Conservation (phyloP, 1,140 invertebrate genomes). For the Drosophila pallidifrons region DNA sequence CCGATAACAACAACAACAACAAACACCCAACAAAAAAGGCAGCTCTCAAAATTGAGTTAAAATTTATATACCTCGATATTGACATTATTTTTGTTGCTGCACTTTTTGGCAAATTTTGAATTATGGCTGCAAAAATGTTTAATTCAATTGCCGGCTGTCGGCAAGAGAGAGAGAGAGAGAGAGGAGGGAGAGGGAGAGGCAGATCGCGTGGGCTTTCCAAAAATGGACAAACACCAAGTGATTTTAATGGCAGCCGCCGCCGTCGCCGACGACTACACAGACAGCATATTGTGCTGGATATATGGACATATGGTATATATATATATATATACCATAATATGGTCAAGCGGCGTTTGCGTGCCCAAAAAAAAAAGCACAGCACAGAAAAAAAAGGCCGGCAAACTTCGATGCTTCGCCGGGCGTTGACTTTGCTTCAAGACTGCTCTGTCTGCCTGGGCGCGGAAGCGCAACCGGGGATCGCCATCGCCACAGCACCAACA, state of each 20-base stretch:
- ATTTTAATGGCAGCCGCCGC: constrained; percentile 65
- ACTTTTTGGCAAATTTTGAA: constrained; percentile 72
- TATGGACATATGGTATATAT: constrained; percentile 19
- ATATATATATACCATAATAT: constrained; percentile 16
- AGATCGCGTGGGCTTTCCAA: constrained; percentile 71
- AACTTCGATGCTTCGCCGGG: constrained; percentile 51
- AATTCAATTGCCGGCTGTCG: constrained; percentile 62
- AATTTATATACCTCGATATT: constrained; percentile 64
- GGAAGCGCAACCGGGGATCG: constrained; percentile 29
- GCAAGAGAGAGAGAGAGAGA: not conserved
- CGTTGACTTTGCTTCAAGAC: constrained; percentile 65
- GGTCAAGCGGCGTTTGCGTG: constrained; percentile 69
- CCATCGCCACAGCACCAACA: not conserved
- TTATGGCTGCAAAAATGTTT: constrained; percentile 61
- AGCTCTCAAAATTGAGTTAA: constrained; percentile 27
- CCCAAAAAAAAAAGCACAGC: constrained; percentile 60
- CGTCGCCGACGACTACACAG: constrained; percentile 12
- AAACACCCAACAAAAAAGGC: constrained; percentile 2
- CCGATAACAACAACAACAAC: not conserved
- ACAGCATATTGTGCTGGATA: constrained; percentile 6
- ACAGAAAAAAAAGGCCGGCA: constrained; percentile 61
- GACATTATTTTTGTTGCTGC: constrained; percentile 56
- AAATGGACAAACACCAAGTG: constrained; percentile 77
- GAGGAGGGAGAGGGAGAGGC: not conserved
- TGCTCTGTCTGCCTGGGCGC: constrained; percentile 33